These are phyloP conservation scores for Palythoa caribaeorum DNA, from an alignment of 92 coral and sea anemone genomes.

Conservation along the genomic window DNA sequence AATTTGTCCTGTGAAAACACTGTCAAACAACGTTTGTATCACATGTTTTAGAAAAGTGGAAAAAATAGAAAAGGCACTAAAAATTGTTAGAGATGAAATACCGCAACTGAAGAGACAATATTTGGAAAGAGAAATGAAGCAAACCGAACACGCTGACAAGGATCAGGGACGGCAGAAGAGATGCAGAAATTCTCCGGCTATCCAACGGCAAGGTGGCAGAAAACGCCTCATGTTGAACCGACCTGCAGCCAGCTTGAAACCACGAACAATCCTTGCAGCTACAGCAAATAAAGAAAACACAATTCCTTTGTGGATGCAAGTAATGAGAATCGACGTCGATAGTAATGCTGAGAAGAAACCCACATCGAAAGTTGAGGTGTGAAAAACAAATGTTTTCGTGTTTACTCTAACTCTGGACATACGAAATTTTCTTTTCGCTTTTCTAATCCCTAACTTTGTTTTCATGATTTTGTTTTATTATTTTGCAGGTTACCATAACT, in stretches of 20 bases:
- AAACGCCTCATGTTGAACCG: too few relatives aligned
- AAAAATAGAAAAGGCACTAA: not conserved
- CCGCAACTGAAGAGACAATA: not conserved
- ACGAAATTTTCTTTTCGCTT: not conserved
- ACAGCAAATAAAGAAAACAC: too few relatives aligned
- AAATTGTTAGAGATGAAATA: not conserved
- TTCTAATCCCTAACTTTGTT: not conserved
- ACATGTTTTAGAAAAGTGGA: slow-evolving; percentile 6
- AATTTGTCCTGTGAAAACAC: not conserved
- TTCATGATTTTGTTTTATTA: not conserved
- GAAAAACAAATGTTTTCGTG: too few relatives aligned
- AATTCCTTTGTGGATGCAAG: too few relatives aligned
- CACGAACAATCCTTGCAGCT: too few relatives aligned
- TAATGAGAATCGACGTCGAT: too few relatives aligned
- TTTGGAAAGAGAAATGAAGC: not conserved
- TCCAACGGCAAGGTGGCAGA: not conserved
- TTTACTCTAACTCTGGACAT: too few relatives aligned
- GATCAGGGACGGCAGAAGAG: not conserved
- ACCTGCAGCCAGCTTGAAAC: too few relatives aligned
- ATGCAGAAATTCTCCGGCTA: not conserved
- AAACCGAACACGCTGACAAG: not conserved
- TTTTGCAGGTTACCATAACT: slow-evolving; percentile 2
- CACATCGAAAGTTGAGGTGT: too few relatives aligned
- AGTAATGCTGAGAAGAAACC: too few relatives aligned
- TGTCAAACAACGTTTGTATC: slow-evolving; percentile 8